phyloP scores from a whole-genome alignment of 2,888 invertebrate genomes.

The Patella depressa region DNA sequence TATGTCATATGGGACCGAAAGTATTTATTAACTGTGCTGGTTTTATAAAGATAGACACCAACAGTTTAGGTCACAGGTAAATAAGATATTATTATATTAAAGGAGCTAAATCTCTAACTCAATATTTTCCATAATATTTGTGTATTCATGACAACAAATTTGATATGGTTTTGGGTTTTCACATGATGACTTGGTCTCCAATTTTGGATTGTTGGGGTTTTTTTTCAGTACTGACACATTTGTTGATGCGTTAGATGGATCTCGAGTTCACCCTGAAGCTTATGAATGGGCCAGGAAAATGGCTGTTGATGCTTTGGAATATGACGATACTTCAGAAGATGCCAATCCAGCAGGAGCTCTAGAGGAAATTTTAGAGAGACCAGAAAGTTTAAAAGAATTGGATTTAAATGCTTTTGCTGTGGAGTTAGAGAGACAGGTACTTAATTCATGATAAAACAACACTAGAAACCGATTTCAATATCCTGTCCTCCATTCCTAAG shows the following conservation, averaged over 20 bases:
- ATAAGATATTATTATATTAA: background rate
- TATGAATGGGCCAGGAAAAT: conserved; percentile 99
- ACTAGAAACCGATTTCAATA: no score
- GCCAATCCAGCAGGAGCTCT: conserved; percentile 94
- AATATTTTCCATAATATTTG: background rate
- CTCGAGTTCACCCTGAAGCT: conserved; percentile 98
- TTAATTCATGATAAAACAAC: background rate
- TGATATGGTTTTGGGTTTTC: background rate
- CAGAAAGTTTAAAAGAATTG: conserved; percentile 92
- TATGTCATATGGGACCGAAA: conserved; percentile 97
- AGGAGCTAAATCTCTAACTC: no score
- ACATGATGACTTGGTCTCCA: background rate
- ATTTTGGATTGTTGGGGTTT: background rate
- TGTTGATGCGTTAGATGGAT: conserved; percentile 96
- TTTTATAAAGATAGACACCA: conserved; percentile 98
- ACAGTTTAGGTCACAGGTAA: conserved; percentile 85
- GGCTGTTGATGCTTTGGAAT: conserved; percentile 99
- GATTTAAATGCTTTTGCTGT: conserved; percentile 99
- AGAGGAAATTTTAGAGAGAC: conserved; percentile 96
- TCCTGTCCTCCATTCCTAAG: no score
- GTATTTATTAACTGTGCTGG: conserved; percentile 99
- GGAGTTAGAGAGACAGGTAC: conserved; percentile 89
- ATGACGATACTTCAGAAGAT: conserved; percentile 89
- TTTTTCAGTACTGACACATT: conserved; percentile 84
- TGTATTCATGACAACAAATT: background rate